These are phyloP conservation scores for Heliconius melpomene DNA, from an alignment of 1,140 invertebrate genomes.

Conservation along the genomic window DNA sequence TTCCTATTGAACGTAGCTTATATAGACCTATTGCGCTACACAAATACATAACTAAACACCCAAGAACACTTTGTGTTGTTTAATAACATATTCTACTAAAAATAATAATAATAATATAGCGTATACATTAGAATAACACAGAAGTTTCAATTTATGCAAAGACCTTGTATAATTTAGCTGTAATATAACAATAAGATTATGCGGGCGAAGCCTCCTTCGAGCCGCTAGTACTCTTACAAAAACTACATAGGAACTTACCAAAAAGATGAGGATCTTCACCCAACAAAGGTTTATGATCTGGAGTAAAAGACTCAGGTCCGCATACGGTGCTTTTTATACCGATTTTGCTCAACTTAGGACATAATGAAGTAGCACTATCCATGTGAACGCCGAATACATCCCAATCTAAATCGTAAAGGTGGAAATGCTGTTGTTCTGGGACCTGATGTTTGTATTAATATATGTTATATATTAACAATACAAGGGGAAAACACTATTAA, in stretches of 20 bases:
- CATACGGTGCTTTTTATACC: slow-evolving; percentile 93
- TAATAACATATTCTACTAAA: too few species aligned
- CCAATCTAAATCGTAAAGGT: slow-evolving; percentile 93
- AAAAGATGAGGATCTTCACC: slow-evolving; percentile 84
- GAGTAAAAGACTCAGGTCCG: slow-evolving; percentile 93
- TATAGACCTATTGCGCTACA: too few species aligned
- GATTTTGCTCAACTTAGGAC: slow-evolving; percentile 86
- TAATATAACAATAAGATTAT: background rate
- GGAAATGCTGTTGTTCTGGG: slow-evolving; percentile 89
- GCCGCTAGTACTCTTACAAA: too few species aligned
- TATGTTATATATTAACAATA: too few species aligned
- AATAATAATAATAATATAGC: too few species aligned
- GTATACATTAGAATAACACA: too few species aligned
- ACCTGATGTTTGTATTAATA: slow-evolving; percentile 73
- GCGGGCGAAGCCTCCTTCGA: too few species aligned
- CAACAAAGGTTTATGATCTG: slow-evolving; percentile 94
- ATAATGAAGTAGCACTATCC: slow-evolving; percentile 86
- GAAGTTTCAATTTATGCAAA: too few species aligned
- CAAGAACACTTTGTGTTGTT: too few species aligned
- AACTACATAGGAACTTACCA: slow-evolving; percentile 56
- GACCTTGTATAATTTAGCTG: too few species aligned
- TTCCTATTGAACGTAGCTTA: too few species aligned
- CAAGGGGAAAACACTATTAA: background rate
- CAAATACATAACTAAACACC: too few species aligned
- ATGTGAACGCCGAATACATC: slow-evolving; percentile 90